phyloP scores from a whole-genome alignment of 2,113 vertebrate species.

The Eurystomus gularis region DNA sequence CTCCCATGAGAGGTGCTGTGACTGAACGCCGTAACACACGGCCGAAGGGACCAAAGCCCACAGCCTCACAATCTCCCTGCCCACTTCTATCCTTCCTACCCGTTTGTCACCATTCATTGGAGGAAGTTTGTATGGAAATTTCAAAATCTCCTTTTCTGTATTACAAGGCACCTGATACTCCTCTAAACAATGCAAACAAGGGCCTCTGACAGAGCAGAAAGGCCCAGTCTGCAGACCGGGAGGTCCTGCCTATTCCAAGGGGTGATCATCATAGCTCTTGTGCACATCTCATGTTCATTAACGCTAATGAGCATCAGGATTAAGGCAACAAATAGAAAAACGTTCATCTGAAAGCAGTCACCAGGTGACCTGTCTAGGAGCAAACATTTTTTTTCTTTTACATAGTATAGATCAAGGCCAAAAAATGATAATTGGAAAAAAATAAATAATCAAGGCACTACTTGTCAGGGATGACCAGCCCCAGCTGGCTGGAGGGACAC shows the following conservation, averaged over 20 bases:
- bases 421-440: no score
- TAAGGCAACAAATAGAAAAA: neutral
- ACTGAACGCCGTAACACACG: rapidly evolving
- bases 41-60: neutral
- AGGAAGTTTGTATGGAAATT: neutral
- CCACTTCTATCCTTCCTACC: neutral
- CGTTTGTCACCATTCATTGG: neutral
- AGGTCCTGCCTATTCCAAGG: neutral
- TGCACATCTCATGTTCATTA: neutral
- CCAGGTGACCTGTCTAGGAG: neutral
- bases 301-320: neutral
- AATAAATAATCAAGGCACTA: neutral
- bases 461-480: neutral
- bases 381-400: neutral
- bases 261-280: neutral
- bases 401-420: neutral
- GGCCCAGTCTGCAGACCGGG: neutral
- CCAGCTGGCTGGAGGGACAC: neutral
- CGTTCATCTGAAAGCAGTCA: neutral
- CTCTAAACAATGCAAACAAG: neutral
- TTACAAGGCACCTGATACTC: neutral
- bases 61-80: neutral
- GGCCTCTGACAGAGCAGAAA: neutral
- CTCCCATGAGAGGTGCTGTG: neutral
- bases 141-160: neutral